Percentiles rank a stretch among this genome's conserved stretches.
Conservation (phyloP, 2,888 invertebrate genomes). For the Netelia fuscicornis region DNA sequence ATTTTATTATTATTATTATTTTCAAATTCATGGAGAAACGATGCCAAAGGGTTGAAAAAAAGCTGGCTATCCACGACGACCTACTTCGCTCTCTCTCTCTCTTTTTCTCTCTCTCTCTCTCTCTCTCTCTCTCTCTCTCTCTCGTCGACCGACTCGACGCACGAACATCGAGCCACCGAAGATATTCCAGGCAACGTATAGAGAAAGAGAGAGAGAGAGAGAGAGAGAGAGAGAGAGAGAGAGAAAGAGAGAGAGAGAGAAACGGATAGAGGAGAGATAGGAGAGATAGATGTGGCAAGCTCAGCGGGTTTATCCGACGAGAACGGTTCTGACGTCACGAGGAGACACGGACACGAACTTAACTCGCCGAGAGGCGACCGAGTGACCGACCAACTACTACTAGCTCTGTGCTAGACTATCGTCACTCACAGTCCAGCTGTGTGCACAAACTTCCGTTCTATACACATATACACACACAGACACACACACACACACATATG, state of each 20-base stretch:
- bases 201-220: no score
- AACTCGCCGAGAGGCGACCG: conserved; percentile 46
- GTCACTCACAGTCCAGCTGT: conserved; percentile 46
- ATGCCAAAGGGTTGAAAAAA: no score
- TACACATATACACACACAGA: not conserved
- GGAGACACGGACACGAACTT: conserved; percentile 54
- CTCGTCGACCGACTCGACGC: not conserved
- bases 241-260: no score
- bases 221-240: no score
- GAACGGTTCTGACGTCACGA: conserved; percentile 66
- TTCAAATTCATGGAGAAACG: no score
- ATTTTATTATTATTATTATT: no score
- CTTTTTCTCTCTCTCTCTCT: not conserved
- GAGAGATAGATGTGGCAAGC: conserved; percentile 19
- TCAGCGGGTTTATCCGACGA: conserved; percentile 47
- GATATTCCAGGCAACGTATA: conserved; percentile 43
- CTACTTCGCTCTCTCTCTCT: not conserved
- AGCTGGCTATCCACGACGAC: no score
- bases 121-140: not conserved
- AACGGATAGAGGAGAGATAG: conserved; percentile 5
- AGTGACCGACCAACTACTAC: conserved; percentile 66
- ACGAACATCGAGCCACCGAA: conserved; percentile 32
- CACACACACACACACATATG: not conserved
- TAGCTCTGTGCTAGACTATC: conserved; percentile 31
- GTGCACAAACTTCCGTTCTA: conserved; percentile 54